phyloP scores from a whole-genome alignment of 1,140 invertebrate species.

The Chelonus insularis region DNA sequence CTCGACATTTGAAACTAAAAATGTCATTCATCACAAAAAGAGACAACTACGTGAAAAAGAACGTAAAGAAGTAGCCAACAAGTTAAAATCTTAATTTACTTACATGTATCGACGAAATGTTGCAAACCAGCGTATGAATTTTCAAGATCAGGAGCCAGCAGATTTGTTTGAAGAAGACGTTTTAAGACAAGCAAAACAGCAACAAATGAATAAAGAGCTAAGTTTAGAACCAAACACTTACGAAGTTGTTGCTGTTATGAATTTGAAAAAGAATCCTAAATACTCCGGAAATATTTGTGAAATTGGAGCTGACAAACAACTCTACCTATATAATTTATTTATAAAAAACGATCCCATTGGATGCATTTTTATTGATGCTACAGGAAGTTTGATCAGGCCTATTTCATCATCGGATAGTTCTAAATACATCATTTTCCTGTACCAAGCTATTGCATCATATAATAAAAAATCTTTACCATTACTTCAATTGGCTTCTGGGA shows the following conservation, averaged over 20 bases:
- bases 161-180: slow-evolving; percentile 14
- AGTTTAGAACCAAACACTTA: slow-evolving; percentile 1
- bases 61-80: slow-evolving; percentile 4
- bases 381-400: slow-evolving; percentile 22
- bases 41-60: slow-evolving; percentile 18
- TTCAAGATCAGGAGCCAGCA: slow-evolving; percentile 20
- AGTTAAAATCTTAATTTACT: slow-evolving; percentile 6
- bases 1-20: slow-evolving; percentile 17
- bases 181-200: slow-evolving; percentile 20
- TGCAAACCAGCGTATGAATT: slow-evolving; percentile 23
- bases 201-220: slow-evolving; percentile 15
- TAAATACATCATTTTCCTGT: slow-evolving; percentile 18
- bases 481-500: slow-evolving; percentile 20
- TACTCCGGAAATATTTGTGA: slow-evolving; percentile 13
- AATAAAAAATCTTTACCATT: slow-evolving; percentile 19
- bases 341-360: slow-evolving; percentile 11
- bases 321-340: slow-evolving; percentile 15
- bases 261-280: slow-evolving; percentile 14
- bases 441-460: slow-evolving; percentile 21
- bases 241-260: slow-evolving; percentile 3
- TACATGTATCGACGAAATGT: slow-evolving; percentile 17
- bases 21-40: slow-evolving; percentile 22
- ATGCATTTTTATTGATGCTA: slow-evolving; percentile 25
- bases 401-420: slow-evolving; percentile 22
- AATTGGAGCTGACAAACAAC: slow-evolving; percentile 10